phyloP scores from a whole-genome alignment of 2,113 vertebrate genomes.

The Macaca mulatta region DNA sequence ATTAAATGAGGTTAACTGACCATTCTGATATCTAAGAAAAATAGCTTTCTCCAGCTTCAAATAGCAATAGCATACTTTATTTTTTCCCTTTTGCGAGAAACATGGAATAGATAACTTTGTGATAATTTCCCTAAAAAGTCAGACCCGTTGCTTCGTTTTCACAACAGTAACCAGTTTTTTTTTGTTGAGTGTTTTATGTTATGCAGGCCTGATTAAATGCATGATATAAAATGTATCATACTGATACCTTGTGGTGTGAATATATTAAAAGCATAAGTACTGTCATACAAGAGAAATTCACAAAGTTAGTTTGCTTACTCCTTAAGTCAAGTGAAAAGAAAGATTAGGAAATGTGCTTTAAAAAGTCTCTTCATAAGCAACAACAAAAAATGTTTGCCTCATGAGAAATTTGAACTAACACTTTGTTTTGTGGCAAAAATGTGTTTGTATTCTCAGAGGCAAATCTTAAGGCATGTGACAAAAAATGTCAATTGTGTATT shows the following conservation, averaged over 20 bases:
- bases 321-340: background rate
- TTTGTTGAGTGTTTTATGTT: background rate
- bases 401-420: constrained; percentile 15
- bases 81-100: background rate
- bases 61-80: background rate
- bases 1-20: constrained; percentile 9
- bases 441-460: constrained; percentile 3
- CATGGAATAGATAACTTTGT: background rate
- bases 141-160: background rate
- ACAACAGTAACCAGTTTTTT: background rate
- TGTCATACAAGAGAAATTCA: background rate
- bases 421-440: constrained; percentile 38
- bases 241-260: background rate
- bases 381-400: background rate
- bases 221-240: too few species aligned
- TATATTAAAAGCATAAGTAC: background rate
- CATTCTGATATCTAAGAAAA: constrained; percentile 20
- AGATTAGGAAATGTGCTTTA: background rate
- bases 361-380: background rate
- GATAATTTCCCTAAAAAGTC: background rate
- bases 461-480: background rate
- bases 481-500: background rate
- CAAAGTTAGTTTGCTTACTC: background rate
- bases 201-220: background rate
- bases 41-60: constrained; percentile 20